Base-by-base conservation (phyloP, 1,140 invertebrate species). In the Glossosoma conforme region DNA sequence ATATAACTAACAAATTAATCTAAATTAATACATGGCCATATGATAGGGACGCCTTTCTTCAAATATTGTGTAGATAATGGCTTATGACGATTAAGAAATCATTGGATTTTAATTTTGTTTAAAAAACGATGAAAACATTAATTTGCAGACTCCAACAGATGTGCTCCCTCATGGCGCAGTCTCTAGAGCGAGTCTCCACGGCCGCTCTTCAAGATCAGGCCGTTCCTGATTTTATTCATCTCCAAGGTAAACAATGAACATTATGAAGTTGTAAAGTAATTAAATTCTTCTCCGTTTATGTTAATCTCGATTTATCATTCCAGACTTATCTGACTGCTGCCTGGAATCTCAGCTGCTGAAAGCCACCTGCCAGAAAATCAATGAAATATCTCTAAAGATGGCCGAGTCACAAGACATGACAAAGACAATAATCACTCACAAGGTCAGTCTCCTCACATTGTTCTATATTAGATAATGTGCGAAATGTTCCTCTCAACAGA, bases 111-210 rank as follows among this genome's bases (percentile, higher is more conserved):
- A 22, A 21, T 21, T 43, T 21, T 2, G 2, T 14, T 54, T 62
- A 0, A 66, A 69, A 32, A 52, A 65, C 25, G 66, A 69, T 22
- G 59, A n/a, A n/a, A n/a, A n/a, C n/a, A n/a, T 67, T 19, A 28
- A 15, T 41, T 42, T 18, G 21, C 58, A 87, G 85, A 54, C 74
- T 88, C 18, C 87, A 91, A 63, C 85, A 91, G 70, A 80, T 85
- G 50, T 89, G 87, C 64, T 70, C 81, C 11, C 69, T 91, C 18
- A 69, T 91, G 52, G 84, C 85, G 1, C 79, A 86, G 37, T 86
- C 85, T 49, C 79, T 91, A 17, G 88, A 91, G 63, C 77, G 80
- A 21, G 73, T 87, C 44, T 79, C 81, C 32, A 74, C 75, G 1
- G 69, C 70, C 5, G 65, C 44, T 43, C 62, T 63, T 11, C 64